phyloP scores from a whole-genome alignment of 2,888 invertebrate species.

The Hydrotaea diabolus region DNA sequence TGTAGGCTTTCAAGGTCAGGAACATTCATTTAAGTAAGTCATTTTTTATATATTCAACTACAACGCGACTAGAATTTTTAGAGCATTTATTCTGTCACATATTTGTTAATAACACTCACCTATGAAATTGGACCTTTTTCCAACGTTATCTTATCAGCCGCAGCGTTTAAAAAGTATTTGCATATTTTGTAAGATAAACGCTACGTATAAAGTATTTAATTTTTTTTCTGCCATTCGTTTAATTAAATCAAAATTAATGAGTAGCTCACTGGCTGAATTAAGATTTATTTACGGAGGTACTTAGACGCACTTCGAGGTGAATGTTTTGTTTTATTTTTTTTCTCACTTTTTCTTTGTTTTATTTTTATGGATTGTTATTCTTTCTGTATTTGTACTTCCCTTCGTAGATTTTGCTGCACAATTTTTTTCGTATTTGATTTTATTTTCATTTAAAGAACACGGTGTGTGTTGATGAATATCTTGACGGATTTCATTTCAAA shows the following conservation, averaged over 20 bases:
- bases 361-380: not conserved
- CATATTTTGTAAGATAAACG: slow-evolving; percentile 29
- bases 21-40: too few species aligned
- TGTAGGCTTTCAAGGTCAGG: too few species aligned
- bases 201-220: not conserved
- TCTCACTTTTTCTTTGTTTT: slow-evolving; percentile 15
- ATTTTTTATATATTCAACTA: too few species aligned
- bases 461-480: not conserved
- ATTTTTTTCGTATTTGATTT: not conserved
- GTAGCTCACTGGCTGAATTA: not conserved
- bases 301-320: slow-evolving; percentile 14
- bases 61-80: too few species aligned
- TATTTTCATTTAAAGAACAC: not conserved
- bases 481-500: not conserved
- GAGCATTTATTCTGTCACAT: too few species aligned
- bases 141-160: slow-evolving; percentile 4
- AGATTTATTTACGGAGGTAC: not conserved
- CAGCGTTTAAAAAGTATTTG: slow-evolving; percentile 27
- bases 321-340: slow-evolving; percentile 7
- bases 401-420: not conserved
- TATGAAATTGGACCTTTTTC: slow-evolving; percentile 10
- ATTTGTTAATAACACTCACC: not conserved
- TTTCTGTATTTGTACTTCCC: not conserved
- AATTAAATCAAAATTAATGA: slow-evolving; percentile 7
- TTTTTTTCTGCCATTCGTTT: not conserved